Evolutionary conservation across 2,113 vertebrate genomes (phyloP).

Genomic region (Cryptoleucopteryx plumbea): DNA sequence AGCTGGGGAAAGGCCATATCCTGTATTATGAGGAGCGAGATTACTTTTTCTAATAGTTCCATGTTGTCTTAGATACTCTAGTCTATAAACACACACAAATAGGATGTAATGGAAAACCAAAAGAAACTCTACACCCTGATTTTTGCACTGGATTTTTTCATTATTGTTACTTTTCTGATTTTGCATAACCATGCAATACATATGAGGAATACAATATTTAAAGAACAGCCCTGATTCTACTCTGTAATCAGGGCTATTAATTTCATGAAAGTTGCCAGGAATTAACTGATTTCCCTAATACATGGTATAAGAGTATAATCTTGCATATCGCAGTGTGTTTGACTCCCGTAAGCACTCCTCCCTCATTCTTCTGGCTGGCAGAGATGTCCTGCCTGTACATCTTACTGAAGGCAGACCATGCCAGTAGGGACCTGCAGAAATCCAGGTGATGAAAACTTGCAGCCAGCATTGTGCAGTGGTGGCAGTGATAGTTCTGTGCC

Average conservation of each 20-base stretch:
- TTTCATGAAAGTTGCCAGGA: background rate
- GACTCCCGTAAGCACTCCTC: background rate
- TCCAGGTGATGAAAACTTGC: background rate
- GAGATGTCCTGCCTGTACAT: background rate
- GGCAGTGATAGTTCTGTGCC: background rate
- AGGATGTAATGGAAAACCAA: background rate
- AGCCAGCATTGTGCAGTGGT: background rate
- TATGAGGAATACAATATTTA: background rate
- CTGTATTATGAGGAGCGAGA: background rate
- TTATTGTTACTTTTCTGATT: background rate
- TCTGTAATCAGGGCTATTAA: background rate
- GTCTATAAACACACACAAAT: background rate
- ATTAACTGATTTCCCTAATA: background rate
- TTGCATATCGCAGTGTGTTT: fast-evolving
- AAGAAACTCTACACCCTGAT: background rate
- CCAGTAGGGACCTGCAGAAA: background rate
- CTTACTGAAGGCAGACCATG: background rate
- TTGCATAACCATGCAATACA: background rate
- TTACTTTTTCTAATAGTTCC: background rate
- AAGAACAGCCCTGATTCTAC: background rate
- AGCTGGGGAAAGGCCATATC: background rate
- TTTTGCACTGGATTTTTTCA: background rate
- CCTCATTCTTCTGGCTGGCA: background rate
- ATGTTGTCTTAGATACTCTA: background rate
- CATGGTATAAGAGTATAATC: background rate